Percentiles rank a stretch among this genome's conserved stretches.
These are phyloP conservation scores for Zosterops japonicus DNA, from an alignment of 2,113 vertebrate species.

Conservation along the genomic window DNA sequence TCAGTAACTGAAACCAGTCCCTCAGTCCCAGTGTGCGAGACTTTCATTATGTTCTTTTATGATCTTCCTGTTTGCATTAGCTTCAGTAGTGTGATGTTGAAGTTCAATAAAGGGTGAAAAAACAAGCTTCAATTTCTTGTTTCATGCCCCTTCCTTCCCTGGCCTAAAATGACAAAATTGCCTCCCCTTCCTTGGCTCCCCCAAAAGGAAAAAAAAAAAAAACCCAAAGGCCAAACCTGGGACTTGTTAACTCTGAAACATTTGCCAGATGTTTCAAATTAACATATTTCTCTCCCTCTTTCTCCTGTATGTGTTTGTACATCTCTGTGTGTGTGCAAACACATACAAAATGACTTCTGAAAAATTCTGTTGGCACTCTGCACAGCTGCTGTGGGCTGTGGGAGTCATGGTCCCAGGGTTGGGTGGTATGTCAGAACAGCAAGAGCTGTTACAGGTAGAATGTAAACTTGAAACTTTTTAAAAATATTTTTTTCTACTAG, in stretches of 20 bases:
- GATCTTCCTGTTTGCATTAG: slow-evolving; percentile 59
- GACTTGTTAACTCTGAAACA: slow-evolving; percentile 33
- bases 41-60: slow-evolving; percentile 53
- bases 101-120: slow-evolving; percentile 58
- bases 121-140: background rate
- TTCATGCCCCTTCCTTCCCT: background rate
- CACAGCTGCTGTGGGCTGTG: background rate
- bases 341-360: slow-evolving; percentile 9
- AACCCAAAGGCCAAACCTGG: background rate
- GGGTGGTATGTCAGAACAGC: background rate
- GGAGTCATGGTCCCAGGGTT: background rate
- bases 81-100: slow-evolving; percentile 57
- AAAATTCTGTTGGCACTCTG: background rate
- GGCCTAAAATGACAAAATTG: slow-evolving; percentile 24
- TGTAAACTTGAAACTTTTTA: background rate
- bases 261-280: slow-evolving; percentile 63
- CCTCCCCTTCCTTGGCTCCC: background rate
- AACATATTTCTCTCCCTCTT: slow-evolving; percentile 39
- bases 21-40: background rate
- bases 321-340: slow-evolving; percentile 49
- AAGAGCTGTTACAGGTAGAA: background rate
- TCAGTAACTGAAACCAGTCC: slow-evolving; percentile 61
- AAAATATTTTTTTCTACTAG: background rate
- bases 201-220: background rate
- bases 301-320: slow-evolving; percentile 39